These are phyloP conservation scores for Tachycineta bicolor DNA, from an alignment of 2,113 vertebrate genomes.

Conservation along the genomic window DNA sequence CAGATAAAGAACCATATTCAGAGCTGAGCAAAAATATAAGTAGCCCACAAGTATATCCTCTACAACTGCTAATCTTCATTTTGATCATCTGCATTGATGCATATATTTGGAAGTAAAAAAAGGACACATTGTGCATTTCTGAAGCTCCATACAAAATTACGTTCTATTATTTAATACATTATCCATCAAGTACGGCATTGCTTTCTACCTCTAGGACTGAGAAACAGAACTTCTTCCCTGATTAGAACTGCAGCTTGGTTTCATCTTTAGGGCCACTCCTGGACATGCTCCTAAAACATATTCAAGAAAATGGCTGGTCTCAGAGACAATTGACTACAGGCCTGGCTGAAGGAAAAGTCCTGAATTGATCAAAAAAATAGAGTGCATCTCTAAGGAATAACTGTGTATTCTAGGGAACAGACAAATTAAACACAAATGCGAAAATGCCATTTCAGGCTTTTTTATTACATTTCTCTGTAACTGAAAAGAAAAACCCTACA, in stretches of 20 bases:
- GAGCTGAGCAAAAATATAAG: not conserved
- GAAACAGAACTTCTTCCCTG: not conserved
- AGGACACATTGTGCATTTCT: not conserved
- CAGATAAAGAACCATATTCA: slow-evolving; percentile 1
- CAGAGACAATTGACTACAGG: not conserved
- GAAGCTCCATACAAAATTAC: not conserved
- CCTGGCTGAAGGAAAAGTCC: not conserved
- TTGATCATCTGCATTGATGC: not conserved
- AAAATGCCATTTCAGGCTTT: not conserved
- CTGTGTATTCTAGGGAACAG: not conserved
- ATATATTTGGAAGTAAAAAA: not conserved
- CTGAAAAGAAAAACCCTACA: not conserved
- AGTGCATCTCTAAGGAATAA: not conserved
- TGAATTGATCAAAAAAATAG: not conserved
- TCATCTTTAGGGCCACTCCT: not conserved
- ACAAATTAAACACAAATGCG: not conserved
- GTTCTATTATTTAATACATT: not conserved
- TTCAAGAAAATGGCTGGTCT: not conserved
- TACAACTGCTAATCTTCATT: not conserved
- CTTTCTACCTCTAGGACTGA: not conserved
- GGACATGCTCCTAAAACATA: not conserved
- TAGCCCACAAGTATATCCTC: not conserved
- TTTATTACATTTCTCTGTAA: not conserved
- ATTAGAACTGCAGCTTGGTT: not conserved
- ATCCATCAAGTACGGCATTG: not conserved